Conservation (phyloP, 2,888 invertebrate genomes). For the Polyploca ridens region DNA sequence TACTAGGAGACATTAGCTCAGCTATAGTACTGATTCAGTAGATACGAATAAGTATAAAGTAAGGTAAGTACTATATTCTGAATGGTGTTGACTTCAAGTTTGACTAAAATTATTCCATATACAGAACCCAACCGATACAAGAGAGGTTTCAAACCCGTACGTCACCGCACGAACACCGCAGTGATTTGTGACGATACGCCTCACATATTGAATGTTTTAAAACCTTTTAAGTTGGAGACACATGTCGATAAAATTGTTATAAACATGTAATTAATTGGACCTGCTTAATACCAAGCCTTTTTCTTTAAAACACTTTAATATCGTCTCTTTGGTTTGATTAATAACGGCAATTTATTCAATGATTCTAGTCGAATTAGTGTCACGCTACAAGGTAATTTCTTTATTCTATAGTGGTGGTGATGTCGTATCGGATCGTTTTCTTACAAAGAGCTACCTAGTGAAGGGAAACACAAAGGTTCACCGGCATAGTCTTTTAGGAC, state of each 20-base stretch:
- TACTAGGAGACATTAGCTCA: too few species aligned
- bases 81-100: too few species aligned
- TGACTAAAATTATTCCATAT: not conserved
- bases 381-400: too few species aligned
- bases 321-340: conserved; percentile 8
- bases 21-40: too few species aligned
- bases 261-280: conserved; percentile 76
- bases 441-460: too few species aligned
- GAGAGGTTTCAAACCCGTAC: not conserved
- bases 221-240: conserved; percentile 75
- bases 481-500: too few species aligned
- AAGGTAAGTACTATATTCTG: too few species aligned
- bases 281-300: conserved; percentile 57
- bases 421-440: too few species aligned
- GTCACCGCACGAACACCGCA: conserved; percentile 13
- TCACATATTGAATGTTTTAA: conserved; percentile 75
- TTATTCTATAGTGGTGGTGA: too few species aligned
- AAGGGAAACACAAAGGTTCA: too few species aligned
- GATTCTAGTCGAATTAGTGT: not conserved
- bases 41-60: too few species aligned
- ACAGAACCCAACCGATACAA: conserved; percentile 16
- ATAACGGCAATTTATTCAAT: not conserved
- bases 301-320: conserved; percentile 24
- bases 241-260: conserved; percentile 66
- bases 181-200: conserved; percentile 71